Conservation (phyloP, 2,113 vertebrate genomes). For the Oryzias javanicus region DNA sequence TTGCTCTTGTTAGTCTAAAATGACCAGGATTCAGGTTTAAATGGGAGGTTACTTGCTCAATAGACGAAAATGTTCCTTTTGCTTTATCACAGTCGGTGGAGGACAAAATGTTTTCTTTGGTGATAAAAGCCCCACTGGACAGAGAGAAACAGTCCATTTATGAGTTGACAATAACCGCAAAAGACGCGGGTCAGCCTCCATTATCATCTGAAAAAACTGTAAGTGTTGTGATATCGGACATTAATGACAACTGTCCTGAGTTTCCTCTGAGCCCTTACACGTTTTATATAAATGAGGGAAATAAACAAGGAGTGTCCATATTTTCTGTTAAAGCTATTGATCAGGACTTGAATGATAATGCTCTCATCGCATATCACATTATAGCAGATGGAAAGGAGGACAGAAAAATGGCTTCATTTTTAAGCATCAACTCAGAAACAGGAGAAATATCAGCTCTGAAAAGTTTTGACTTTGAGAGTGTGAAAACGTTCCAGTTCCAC, state of each 20-base stretch:
- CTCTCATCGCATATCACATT: slow-evolving; percentile 23
- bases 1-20: no score
- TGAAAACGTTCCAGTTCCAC: slow-evolving; percentile 31
- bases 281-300: slow-evolving; percentile 1
- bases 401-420: neutral
- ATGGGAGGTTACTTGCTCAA: no score
- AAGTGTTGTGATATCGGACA: slow-evolving; percentile 13
- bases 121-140: slow-evolving; percentile 41
- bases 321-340: slow-evolving; percentile 55
- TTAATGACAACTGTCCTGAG: slow-evolving; percentile 20
- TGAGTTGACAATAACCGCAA: slow-evolving; percentile 57
- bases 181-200: slow-evolving; percentile 45
- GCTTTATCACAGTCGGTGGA: slow-evolving; percentile 49
- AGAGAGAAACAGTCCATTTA: slow-evolving; percentile 52
- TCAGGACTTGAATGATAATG: slow-evolving; percentile 39
- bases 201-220: slow-evolving; percentile 48
- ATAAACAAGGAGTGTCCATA: slow-evolving; percentile 2
- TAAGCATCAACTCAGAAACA: neutral
- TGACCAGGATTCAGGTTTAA: no score
- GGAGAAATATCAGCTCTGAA: neutral
- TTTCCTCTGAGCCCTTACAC: slow-evolving; percentile 9
- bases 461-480: slow-evolving; percentile 12
- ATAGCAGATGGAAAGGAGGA: slow-evolving; percentile 45
- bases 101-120: slow-evolving; percentile 59
- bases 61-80: no score